Percentiles rank a stretch among this genome's conserved stretches.
These are phyloP conservation scores for Aurelia aurita complex sp. Pacific DNA, from an alignment of 30 jellyfish, hydroid and myxozoan genomes.

Conservation along the genomic window DNA sequence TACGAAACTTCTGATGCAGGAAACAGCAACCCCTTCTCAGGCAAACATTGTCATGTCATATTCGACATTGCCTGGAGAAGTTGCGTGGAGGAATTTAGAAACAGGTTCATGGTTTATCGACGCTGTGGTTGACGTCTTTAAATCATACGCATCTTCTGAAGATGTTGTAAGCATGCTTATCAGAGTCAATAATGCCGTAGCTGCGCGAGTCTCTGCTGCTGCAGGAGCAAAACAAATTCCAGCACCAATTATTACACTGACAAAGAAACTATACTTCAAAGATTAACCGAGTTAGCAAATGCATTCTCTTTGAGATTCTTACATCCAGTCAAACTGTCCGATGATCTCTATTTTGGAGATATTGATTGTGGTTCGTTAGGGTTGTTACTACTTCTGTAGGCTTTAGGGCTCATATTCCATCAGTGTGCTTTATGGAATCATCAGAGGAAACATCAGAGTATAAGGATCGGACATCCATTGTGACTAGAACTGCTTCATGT, in stretches of 20 bases:
- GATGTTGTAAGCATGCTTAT: slow-evolving; percentile 82
- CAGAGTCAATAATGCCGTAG: slow-evolving; percentile 64
- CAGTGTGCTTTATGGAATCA: no score
- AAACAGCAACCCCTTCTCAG: slow-evolving; percentile 48
- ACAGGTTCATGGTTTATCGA: slow-evolving; percentile 84
- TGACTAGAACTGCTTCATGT: no score
- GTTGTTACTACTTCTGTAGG: no score
- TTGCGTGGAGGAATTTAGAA: slow-evolving; percentile 68
- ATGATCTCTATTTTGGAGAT: no score
- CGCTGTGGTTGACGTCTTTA: slow-evolving; percentile 75
- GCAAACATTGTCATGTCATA: slow-evolving; percentile 77
- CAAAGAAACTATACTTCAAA: slow-evolving; percentile 56
- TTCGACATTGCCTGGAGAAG: slow-evolving; percentile 88
- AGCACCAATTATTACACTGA: slow-evolving; percentile 68
- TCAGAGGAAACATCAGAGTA: no score
- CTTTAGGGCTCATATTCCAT: no score
- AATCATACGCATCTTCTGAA: slow-evolving; percentile 48
- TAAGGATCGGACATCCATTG: no score
- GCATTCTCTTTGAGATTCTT: no score
- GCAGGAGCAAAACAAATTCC: slow-evolving; percentile 76
- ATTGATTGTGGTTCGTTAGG: no score
- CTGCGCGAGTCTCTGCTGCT: slow-evolving; percentile 47
- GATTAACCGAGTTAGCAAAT: no score
- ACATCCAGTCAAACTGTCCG: no score
- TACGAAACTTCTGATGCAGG: slow-evolving; percentile 40